These are phyloP conservation scores for Passerina amoena DNA, from an alignment of 2,113 vertebrate genomes.

Conservation along the genomic window DNA sequence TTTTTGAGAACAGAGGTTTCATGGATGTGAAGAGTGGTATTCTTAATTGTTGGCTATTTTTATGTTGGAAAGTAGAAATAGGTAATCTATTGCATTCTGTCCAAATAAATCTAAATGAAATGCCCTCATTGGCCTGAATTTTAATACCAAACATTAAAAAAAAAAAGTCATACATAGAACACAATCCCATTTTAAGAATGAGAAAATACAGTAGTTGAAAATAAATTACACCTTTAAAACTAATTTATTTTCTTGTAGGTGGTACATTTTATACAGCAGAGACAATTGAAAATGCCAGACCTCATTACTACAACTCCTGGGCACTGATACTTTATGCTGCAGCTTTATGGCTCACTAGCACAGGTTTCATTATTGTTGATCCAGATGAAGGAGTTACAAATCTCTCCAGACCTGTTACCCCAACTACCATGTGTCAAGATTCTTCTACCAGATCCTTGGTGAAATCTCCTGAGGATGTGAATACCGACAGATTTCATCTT, in stretches of 20 bases:
- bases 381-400: constrained; percentile 82
- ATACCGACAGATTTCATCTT: constrained; percentile 86
- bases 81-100: neutral
- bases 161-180: neutral
- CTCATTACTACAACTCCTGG: constrained; percentile 87
- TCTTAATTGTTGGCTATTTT: neutral
- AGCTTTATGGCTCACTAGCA: constrained; percentile 90
- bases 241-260: constrained; percentile 70
- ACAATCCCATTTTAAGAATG: neutral
- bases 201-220: neutral
- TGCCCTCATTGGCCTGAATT: neutral
- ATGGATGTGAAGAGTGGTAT: neutral
- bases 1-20: neutral
- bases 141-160: neutral
- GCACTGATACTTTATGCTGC: constrained; percentile 89
- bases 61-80: neutral
- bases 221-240: neutral
- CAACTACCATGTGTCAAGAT: constrained; percentile 89
- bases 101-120: neutral
- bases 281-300: constrained; percentile 82
- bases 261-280: constrained; percentile 91
- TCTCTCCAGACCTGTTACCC: constrained; percentile 91
- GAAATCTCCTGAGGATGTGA: constrained; percentile 91
- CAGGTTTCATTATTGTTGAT: constrained; percentile 81
- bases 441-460: constrained; percentile 72